Base-by-base conservation (phyloP, 2,797 vertebrate species). In the Falco naumanni region DNA sequence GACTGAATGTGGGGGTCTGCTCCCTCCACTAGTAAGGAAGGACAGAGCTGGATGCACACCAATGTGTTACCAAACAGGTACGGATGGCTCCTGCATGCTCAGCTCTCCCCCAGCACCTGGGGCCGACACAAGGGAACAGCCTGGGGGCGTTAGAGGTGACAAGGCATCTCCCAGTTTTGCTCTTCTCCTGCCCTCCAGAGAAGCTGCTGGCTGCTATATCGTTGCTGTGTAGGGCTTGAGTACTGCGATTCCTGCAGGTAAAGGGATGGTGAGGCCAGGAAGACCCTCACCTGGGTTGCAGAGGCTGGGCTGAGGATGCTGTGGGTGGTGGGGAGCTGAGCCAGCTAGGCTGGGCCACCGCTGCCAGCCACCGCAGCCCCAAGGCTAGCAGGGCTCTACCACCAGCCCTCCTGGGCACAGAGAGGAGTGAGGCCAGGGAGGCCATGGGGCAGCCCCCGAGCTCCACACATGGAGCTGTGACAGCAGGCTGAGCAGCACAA, bases 361-460 rank as follows among this genome's bases (percentile, higher is more conserved):
- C 56, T 48, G 60, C 0, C 1, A 78, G 51, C 18, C 51, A 61
- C 10, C 2, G 0, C 0, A 0, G 31, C 14, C 41, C 25, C 51
- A 57, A 16, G 79, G 41, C 24, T 5, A 48, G n/a, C 11, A 45
- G 37, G 20, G 57, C 75, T 85, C 63, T 68, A 2, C 50, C 25
- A 2, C 0, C 0, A 78, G 11, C 45, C 39, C 39, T 54, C 31
- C 45, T 57, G 33, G 47, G 65, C 43, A 45, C 28, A 60, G 59
- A 82, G 5, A 16, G 50, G 7, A 8, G 8, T 33, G 77, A 70
- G 56, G 64, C 19, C 77, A 84, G 28, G 41, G 31, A 76, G 17
- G 25, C 63, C 34, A 10, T 2, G 7, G 21, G 51, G 7, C 69
- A 90, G 41, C 31, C 87, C 48, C 26, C 0, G 0, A 56, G 29